phyloP scores from a whole-genome alignment of 2,797 vertebrate species.

The Buceros bicornis region DNA sequence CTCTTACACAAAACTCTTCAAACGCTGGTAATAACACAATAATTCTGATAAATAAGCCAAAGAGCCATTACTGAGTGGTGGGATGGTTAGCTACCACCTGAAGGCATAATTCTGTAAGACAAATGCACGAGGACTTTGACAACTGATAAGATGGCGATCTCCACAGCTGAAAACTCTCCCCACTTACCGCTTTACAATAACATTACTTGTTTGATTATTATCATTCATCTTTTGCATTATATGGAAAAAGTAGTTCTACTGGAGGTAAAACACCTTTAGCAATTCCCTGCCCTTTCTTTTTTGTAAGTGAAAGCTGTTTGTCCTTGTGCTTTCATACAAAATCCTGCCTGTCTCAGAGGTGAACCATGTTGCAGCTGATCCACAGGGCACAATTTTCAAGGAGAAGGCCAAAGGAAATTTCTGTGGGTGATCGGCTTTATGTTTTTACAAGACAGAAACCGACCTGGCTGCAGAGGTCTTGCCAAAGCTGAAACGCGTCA shows the following conservation, averaged over 20 bases:
- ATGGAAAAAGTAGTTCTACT: background rate
- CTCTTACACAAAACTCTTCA: background rate
- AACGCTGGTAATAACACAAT: background rate
- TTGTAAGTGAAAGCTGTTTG: background rate
- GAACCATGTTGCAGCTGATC: background rate
- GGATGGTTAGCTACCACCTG: background rate
- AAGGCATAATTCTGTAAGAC: background rate
- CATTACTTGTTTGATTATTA: background rate
- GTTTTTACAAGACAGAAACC: background rate
- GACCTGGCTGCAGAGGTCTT: background rate
- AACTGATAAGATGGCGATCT: background rate
- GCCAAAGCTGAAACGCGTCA: background rate
- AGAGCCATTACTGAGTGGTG: background rate
- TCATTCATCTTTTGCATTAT: background rate
- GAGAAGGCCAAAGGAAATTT: background rate
- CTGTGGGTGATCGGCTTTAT: background rate
- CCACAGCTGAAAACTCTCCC: background rate
- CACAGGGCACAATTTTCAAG: background rate
- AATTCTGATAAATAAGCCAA: constrained; percentile 4
- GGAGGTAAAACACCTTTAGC: background rate
- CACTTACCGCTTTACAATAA: background rate
- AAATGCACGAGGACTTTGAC: background rate
- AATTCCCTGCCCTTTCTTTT: background rate
- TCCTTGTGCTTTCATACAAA: background rate
- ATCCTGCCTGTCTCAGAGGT: background rate